Percentiles rank a stretch among this genome's conserved stretches.
Conservation (phyloP, 2,113 vertebrate genomes). For the Pygathrix nemaeus region DNA sequence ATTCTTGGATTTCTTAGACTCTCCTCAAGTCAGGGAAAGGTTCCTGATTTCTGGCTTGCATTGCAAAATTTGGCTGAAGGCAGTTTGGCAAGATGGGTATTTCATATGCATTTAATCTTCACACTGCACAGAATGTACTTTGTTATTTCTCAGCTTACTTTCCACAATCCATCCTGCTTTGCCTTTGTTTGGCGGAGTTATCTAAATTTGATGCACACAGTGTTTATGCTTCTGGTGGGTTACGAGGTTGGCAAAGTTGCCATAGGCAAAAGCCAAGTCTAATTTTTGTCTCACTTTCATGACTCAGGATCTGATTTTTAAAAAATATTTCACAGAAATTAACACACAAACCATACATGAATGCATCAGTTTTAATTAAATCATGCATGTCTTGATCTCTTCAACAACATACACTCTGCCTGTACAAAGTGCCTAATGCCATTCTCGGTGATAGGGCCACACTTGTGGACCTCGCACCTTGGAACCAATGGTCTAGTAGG, state of each 20-base stretch:
- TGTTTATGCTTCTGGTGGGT: too few relatives aligned
- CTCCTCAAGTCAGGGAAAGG: not conserved
- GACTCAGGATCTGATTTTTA: not conserved
- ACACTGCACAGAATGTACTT: rapidly evolving
- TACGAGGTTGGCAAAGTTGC: not conserved
- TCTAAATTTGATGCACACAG: rapidly evolving
- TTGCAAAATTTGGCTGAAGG: not conserved
- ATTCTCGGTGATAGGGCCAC: not conserved
- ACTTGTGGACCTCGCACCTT: not conserved
- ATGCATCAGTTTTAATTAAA: too few relatives aligned
- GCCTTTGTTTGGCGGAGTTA: not conserved
- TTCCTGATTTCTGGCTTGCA: not conserved
- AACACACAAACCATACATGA: rapidly evolving
- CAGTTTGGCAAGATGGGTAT: rapidly evolving
- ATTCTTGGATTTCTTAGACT: not conserved
- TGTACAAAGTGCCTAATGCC: rapidly evolving
- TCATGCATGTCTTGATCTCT: too few relatives aligned
- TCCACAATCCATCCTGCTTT: rapidly evolving
- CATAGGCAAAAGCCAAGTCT: not conserved
- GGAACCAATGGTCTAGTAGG: not conserved
- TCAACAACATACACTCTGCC: rapidly evolving
- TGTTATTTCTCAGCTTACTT: not conserved
- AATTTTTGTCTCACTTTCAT: not conserved
- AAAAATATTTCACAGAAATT: not conserved
- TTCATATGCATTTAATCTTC: rapidly evolving